Conservation (phyloP, 2,113 vertebrate genomes). For the Hepsetus odoe region DNA sequence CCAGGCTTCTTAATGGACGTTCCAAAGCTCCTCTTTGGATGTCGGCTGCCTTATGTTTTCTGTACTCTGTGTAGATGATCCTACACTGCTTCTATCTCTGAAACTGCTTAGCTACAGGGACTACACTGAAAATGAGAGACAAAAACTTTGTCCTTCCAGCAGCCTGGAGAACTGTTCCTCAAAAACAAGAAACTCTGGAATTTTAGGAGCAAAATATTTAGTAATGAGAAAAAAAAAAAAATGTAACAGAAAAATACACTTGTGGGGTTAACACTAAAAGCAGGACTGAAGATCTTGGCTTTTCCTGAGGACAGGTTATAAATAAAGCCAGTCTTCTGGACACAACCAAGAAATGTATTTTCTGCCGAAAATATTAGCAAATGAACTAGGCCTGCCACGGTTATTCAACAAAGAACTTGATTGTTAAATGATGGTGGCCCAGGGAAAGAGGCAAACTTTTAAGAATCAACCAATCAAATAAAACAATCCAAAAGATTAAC, state of each 20-base stretch:
- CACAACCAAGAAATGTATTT: background rate
- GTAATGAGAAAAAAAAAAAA: no score
- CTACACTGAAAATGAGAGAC: no score
- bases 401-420: background rate
- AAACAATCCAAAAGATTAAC: background rate
- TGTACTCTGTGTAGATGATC: no score
- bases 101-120: no score
- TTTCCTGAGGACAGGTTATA: constrained; percentile 2
- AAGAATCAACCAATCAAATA: background rate
- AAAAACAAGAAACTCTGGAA: no score
- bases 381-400: background rate
- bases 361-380: background rate
- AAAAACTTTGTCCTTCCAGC: no score
- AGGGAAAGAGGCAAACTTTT: background rate
- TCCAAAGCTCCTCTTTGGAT: no score
- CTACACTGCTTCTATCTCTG: no score
- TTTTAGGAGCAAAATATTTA: no score
- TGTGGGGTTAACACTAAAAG: background rate
- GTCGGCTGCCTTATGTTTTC: no score
- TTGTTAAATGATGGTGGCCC: background rate
- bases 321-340: background rate
- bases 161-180: no score
- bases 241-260: background rate
- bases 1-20: no score
- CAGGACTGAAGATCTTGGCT: background rate